Evolutionary conservation across 2,113 vertebrate genomes (phyloP), one percentile per base, ranked within the genome.

Genomic region (Mionectes macconnelli): DNA sequence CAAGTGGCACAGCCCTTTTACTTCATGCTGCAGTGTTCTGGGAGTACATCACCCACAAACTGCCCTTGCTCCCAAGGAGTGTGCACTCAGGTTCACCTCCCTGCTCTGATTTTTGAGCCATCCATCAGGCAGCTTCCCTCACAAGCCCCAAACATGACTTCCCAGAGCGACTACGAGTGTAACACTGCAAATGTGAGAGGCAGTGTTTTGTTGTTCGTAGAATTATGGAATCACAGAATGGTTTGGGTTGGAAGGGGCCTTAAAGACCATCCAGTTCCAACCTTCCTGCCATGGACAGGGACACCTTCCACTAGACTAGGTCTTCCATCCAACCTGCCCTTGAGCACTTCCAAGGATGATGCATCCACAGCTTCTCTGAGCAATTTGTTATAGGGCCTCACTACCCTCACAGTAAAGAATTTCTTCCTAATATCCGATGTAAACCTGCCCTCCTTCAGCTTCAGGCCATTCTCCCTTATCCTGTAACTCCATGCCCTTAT

Each of bases 111-210:
- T 70, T 74, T 59, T 2, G 8, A 86, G n/a, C 66, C 24, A 52
- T 76, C 40, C 40, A 44, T 57, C 33, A 59, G 50, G 15, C 55
- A 70, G 22, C 24, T 42, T 86, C n/a, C 31, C 16, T 66, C 19
- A 33, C 12, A 31, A 70, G 6, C 10, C 30, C 42, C 50, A 14
- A 67, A 40, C 23, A 27, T 0, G 0, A 50, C 63, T 69, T 87
- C n/a, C 22, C 35, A 56, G 40, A 47, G 35, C 0, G 0, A 8
- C 28, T 68, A 5, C 11, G 14, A 69, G 59, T 15, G 16, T 67
- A 25, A 68, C 77, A 21, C 5, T 8, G 22, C 1, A 0, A 55
- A 25, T 31, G 21, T 40, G 57, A 56, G 44, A 85, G 56, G 33
- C 22, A 45, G 40, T 66, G 55, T n/a, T 88, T 84, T 80, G 33